Conservation (phyloP, 2,888 invertebrate species). For the Ypsolopha sequella region DNA sequence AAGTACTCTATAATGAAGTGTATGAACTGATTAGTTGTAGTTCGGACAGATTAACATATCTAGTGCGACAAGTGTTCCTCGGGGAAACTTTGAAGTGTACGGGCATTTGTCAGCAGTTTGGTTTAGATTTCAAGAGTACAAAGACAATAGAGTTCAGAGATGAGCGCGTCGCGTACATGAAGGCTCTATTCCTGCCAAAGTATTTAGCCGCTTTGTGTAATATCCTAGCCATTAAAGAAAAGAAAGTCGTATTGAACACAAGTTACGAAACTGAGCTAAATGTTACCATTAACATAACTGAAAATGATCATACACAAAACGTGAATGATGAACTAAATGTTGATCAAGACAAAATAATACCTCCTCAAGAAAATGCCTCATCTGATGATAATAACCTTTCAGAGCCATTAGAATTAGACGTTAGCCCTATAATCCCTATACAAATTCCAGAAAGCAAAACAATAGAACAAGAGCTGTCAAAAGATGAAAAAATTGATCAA, state of each 20-base stretch:
- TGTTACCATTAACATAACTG: conserved; percentile 54
- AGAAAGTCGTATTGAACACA: conserved; percentile 75
- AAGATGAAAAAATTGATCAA: background rate
- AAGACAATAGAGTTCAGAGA: conserved; percentile 60
- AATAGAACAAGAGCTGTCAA: conserved; percentile 29
- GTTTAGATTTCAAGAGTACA: conserved; percentile 73
- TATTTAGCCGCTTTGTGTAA: conserved; percentile 86
- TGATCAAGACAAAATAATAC: conserved; percentile 45
- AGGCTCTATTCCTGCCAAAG: conserved; percentile 74
- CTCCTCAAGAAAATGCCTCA: conserved; percentile 39
- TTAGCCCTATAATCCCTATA: conserved; percentile 27
- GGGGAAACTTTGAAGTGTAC: conserved; percentile 72
- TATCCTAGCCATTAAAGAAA: conserved; percentile 76
- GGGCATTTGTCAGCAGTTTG: conserved; percentile 71
- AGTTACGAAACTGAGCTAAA: conserved; percentile 68
- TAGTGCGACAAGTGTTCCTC: conserved; percentile 73
- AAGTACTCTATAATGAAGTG: conserved; percentile 77
- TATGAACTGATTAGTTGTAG: conserved; percentile 82
- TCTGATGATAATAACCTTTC: conserved; percentile 37
- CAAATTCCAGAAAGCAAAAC: conserved; percentile 31
- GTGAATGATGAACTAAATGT: conserved; percentile 38
- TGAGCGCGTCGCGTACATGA: conserved; percentile 68
- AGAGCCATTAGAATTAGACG: conserved; percentile 37
- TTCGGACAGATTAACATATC: conserved; percentile 67
- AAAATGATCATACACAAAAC: conserved; percentile 42